These are phyloP conservation scores for Noctua janthe DNA, from an alignment of 2,888 invertebrate genomes.

Conservation along the genomic window DNA sequence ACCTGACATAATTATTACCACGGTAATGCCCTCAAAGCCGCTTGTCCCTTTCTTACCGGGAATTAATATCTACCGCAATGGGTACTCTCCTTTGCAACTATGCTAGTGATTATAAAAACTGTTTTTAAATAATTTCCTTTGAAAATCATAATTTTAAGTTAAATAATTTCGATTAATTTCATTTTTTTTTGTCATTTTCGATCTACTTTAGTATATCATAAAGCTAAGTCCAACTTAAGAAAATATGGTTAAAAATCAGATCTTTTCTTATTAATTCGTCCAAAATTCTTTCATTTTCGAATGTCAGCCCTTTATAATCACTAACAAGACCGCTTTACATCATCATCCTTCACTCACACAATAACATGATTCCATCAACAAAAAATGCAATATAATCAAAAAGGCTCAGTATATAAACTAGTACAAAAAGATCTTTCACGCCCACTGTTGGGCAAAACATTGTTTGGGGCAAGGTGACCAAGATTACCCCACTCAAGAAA, in stretches of 20 bases:
- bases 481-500: slow-evolving; percentile 14
- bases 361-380: slow-evolving; percentile 81
- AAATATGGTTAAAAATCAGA: neutral
- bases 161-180: slow-evolving; percentile 29
- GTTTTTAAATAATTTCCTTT: neutral
- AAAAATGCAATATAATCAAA: slow-evolving; percentile 79
- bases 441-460: slow-evolving; percentile 46
- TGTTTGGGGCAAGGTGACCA: slow-evolving; percentile 60
- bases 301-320: slow-evolving; percentile 8
- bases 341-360: slow-evolving; percentile 55
- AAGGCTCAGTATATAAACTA: slow-evolving; percentile 73
- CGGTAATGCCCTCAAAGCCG: neutral
- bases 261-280: neutral
- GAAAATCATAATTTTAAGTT: neutral
- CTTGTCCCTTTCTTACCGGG: slow-evolving; percentile 48
- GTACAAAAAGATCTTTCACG: slow-evolving; percentile 69
- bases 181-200: slow-evolving; percentile 29
- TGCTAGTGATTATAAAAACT: slow-evolving; percentile 41
- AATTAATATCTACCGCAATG: slow-evolving; percentile 28
- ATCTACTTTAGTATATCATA: neutral
- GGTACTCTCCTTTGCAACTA: slow-evolving; percentile 22
- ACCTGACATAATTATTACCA: slow-evolving; percentile 15
- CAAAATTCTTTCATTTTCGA: neutral
- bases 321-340: slow-evolving; percentile 34
- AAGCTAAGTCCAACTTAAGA: neutral